Conservation (phyloP, 35 echinoderm and acorn worm genomes). For the Strongylocentrotus purpuratus region DNA sequence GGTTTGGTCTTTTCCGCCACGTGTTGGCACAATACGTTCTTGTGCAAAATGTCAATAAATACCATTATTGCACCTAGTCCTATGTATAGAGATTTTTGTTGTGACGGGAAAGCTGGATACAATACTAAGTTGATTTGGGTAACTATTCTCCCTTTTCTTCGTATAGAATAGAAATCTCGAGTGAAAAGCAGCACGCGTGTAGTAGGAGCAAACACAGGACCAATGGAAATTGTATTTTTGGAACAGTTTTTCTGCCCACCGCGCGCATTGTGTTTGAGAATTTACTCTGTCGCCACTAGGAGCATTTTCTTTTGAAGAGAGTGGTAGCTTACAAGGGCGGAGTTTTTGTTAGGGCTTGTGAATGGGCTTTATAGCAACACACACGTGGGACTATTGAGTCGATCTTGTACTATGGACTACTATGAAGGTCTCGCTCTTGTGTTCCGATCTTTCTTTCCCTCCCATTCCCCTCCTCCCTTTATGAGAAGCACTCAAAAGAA, state of each 20-base stretch:
- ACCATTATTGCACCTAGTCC: slow-evolving; percentile 6
- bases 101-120: slow-evolving; percentile 36
- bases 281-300: slow-evolving; percentile 26
- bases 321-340: background rate
- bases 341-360: background rate
- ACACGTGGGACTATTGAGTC: slow-evolving; percentile 43
- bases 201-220: slow-evolving; percentile 7
- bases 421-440: background rate
- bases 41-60: slow-evolving; percentile 48
- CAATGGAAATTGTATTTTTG: slow-evolving; percentile 28
- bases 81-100: slow-evolving; percentile 34
- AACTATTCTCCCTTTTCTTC: slow-evolving; percentile 29
- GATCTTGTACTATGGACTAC: slow-evolving; percentile 27
- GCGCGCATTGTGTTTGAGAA: background rate
- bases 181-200: slow-evolving; percentile 39
- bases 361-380: slow-evolving; percentile 35
- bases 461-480: background rate
- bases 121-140: background rate
- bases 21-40: slow-evolving; percentile 14
- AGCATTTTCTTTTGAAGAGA: background rate
- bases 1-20: background rate
- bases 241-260: slow-evolving; percentile 12
- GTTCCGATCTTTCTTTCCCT: background rate
- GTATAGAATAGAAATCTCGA: slow-evolving; percentile 30
- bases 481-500: background rate